Percentiles rank a stretch among this genome's conserved stretches.
These are phyloP conservation scores for Drosophila leonis DNA, from an alignment of 2,888 invertebrate genomes.

Conservation along the genomic window DNA sequence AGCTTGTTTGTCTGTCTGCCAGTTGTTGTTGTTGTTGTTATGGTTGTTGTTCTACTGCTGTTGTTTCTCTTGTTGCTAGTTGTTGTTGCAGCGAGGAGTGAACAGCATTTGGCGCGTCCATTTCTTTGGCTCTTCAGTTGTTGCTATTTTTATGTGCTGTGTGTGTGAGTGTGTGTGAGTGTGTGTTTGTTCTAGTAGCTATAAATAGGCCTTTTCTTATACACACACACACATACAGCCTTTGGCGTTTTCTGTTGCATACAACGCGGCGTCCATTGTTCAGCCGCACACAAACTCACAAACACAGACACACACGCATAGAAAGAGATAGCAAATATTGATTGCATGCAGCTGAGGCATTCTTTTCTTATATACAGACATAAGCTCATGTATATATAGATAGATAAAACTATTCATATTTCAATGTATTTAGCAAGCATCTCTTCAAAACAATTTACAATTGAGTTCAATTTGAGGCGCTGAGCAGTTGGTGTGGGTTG, in stretches of 20 bases:
- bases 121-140: constrained; percentile 41
- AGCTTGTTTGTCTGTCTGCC: constrained; percentile 23
- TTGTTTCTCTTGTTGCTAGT: not conserved
- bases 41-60: not conserved
- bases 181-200: constrained; percentile 29
- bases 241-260: constrained; percentile 62
- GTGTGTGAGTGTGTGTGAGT: constrained; percentile 10
- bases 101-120: constrained; percentile 47
- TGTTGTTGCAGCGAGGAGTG: constrained; percentile 15
- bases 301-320: not conserved
- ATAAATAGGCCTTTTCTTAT: constrained; percentile 60
- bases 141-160: constrained; percentile 59
- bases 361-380: constrained; percentile 21
- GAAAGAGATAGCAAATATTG: constrained; percentile 42
- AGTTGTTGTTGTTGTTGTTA: constrained; percentile 9
- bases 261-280: constrained; percentile 44
- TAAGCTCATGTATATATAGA: not conserved
- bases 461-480: constrained; percentile 10
- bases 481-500: not conserved
- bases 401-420: constrained; percentile 1
- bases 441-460: constrained; percentile 27
- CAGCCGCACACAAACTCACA: constrained; percentile 8
- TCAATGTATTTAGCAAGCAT: constrained; percentile 17
- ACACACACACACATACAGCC: constrained; percentile 34
- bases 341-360: constrained; percentile 44